Percentiles rank a stretch among this genome's conserved stretches.
These are phyloP conservation scores for Lichenostomus cassidix DNA, from an alignment of 2,113 vertebrate species.

Conservation along the genomic window DNA sequence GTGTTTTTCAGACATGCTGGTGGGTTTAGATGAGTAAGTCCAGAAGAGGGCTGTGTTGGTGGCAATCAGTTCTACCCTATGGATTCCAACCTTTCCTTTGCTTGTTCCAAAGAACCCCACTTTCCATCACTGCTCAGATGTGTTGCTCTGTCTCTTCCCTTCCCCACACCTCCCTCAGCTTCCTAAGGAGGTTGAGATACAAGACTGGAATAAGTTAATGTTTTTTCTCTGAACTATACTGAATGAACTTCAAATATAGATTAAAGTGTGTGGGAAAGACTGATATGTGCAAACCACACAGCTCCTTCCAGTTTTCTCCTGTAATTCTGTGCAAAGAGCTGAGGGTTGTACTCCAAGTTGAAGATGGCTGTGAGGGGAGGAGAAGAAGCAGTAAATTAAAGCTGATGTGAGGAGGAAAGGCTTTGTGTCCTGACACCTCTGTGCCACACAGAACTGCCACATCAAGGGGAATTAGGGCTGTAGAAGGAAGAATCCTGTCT, in stretches of 20 bases:
- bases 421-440: not conserved
- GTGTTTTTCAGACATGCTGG: not conserved
- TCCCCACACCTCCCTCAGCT: not conserved
- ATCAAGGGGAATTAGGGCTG: not conserved
- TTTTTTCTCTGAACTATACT: not conserved
- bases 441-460: not conserved
- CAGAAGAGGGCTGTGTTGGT: not conserved
- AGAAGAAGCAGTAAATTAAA: not conserved
- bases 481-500: not conserved
- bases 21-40: slow-evolving; percentile 29
- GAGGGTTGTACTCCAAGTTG: not conserved
- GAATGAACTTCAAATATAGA: not conserved
- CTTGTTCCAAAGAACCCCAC: not conserved
- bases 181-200: not conserved
- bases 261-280: not conserved
- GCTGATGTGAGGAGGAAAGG: not conserved
- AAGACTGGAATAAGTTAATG: not conserved
- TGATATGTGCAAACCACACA: not conserved
- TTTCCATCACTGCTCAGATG: not conserved
- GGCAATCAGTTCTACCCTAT: not conserved
- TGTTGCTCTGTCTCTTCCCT: not conserved
- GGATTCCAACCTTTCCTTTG: not conserved
- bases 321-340: not conserved
- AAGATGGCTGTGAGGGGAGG: not conserved
- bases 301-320: not conserved